Evolutionary conservation across 1,140 invertebrate species (phyloP).

Genomic region (Bombus affinis): DNA sequence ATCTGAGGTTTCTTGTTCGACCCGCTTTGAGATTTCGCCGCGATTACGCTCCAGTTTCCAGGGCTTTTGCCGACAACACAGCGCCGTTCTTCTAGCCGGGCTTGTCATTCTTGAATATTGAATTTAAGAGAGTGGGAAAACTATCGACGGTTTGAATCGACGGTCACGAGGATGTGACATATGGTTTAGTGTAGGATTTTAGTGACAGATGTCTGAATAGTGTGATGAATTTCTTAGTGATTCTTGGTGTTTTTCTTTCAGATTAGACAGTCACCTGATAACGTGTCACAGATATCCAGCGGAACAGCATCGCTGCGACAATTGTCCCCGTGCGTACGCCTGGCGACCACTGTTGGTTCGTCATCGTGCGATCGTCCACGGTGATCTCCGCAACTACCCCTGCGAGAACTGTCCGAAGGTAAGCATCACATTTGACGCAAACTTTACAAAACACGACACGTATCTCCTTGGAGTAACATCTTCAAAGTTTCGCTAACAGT

Average conservation of each 20-base stretch:
- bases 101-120: not conserved
- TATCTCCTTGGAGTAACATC: slow-evolving; percentile 46
- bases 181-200: not conserved
- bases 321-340: slow-evolving; percentile 91
- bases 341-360: slow-evolving; percentile 91
- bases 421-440: slow-evolving; percentile 60
- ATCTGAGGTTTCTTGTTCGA: slow-evolving; percentile 23
- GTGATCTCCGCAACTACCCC: slow-evolving; percentile 90
- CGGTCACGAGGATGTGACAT: not conserved
- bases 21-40: not conserved
- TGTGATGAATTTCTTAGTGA: not conserved
- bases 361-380: slow-evolving; percentile 91
- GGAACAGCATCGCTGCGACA: slow-evolving; percentile 92
- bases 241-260: slow-evolving; percentile 80
- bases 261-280: slow-evolving; percentile 92
- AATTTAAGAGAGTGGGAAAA: no score
- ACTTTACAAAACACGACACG: slow-evolving; percentile 29
- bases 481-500: slow-evolving; percentile 79
- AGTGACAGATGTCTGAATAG: no score
- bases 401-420: slow-evolving; percentile 97
- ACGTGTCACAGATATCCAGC: slow-evolving; percentile 89
- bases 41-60: not conserved
- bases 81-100: not conserved
- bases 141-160: no score
- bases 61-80: not conserved